Base-by-base conservation (phyloP, 2,888 invertebrate genomes). In the Carpatolechia fugitivella region DNA sequence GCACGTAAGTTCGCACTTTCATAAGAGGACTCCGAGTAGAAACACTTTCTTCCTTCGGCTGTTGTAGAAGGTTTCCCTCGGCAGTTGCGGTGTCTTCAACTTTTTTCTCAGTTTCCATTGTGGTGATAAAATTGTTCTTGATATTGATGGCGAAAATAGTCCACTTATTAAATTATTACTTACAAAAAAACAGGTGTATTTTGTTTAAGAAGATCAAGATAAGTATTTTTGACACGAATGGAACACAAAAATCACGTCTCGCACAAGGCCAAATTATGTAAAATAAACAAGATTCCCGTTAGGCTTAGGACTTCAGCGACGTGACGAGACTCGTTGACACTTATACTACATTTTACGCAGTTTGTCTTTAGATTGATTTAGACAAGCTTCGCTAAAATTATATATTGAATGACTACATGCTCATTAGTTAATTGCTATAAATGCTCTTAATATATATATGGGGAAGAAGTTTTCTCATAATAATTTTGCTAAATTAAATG, bases 1-100 rank as follows among this genome's bases (percentile, higher is more conserved):
- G 85, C 62, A 98, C 93, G 79, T 97, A 97, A 11, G 97, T 96
- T 56, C 96, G 95, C 41, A 97, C 85, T 88, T 97, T 97, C 95
- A 97, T 96, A 64, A 96, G 82, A 3, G 95, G 93, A 57, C 89
- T 91, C 56, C 90, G 71, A 33, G 78, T 68, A 41, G 74, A 66
- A 41, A 74, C 61, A n/a, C 66, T 67, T 59, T 77, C 74, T 62
- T 89, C 86, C 59, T 81, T 82, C 0, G 87, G 90, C 63, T 85
- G 90, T 62, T 90, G 82, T 52, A 90, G 68, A 3, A 90, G 75
- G 68, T 90, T 90, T 44, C 90, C 90, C 61, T 87, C 89, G 16
- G 79, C 86, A 35, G 78, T 70, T 30, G 79, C 70, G 58, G 76
- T 18, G 61, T 85, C 80, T 58, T 80, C 79, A 14, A 65, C 55